These are phyloP conservation scores for Troides helena DNA, from an alignment of 2,888 invertebrate species.

Conservation along the genomic window DNA sequence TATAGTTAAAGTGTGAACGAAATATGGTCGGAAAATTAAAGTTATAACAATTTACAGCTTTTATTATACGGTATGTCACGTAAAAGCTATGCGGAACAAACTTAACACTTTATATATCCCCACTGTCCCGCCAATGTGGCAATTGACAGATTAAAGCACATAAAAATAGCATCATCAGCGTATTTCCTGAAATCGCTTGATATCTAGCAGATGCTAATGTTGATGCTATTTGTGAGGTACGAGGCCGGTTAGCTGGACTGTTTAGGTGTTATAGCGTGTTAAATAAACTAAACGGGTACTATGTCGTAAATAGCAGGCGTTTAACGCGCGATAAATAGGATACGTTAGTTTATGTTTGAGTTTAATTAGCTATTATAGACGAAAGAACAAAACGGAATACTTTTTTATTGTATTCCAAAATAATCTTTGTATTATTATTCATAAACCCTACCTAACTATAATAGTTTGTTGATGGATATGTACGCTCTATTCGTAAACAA, in stretches of 20 bases:
- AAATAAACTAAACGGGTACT: constrained; percentile 20
- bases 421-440: too few species aligned
- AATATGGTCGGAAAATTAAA: too few species aligned
- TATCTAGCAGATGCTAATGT: constrained; percentile 23
- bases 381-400: neutral
- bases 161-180: constrained; percentile 28
- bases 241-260: constrained; percentile 2
- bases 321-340: neutral
- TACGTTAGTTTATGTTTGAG: neutral
- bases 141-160: constrained; percentile 29
- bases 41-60: neutral
- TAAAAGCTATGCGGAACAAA: constrained; percentile 8
- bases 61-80: neutral
- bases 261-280: constrained; percentile 21
- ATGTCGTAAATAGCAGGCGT: constrained; percentile 20
- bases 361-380: neutral
- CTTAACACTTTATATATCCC: constrained; percentile 22
- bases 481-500: too few species aligned
- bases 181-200: constrained; percentile 21
- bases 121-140: constrained; percentile 22
- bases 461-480: too few species aligned
- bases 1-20: too few species aligned
- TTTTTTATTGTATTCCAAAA: too few species aligned
- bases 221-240: constrained; percentile 21
- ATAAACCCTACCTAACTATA: too few species aligned